Conservation (phyloP, 2,797 vertebrate genomes). For the Odontamblyopus lacepedii region DNA sequence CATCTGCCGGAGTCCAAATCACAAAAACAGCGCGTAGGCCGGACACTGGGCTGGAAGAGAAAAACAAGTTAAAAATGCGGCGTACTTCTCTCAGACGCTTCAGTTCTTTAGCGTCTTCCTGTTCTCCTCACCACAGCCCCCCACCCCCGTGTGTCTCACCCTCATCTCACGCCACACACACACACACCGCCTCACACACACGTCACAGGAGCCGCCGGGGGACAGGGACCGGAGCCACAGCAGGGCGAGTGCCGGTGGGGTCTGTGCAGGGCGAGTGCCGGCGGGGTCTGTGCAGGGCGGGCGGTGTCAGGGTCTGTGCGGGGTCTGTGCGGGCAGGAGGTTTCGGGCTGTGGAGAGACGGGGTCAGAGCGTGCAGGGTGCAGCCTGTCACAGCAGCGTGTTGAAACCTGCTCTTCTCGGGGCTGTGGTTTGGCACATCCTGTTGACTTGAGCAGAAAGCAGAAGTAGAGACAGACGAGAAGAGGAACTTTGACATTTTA, state of each 20-base stretch:
- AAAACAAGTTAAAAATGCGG: constrained; percentile 8
- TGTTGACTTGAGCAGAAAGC: constrained; percentile 79
- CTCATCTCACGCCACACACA: constrained; percentile 35
- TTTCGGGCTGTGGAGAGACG: neutral
- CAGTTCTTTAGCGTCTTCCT: constrained; percentile 69
- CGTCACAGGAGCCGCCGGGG: neutral
- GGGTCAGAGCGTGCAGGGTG: neutral
- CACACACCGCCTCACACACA: neutral
- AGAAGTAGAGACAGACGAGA: constrained; percentile 65
- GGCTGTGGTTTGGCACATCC: constrained; percentile 81
- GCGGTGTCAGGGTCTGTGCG: too few species aligned
- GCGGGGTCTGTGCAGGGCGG: too few species aligned
- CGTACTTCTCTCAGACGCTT: neutral
- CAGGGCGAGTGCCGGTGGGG: too few species aligned
- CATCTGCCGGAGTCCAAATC: constrained; percentile 52
- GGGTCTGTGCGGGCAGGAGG: too few species aligned
- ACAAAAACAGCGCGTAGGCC: constrained; percentile 24
- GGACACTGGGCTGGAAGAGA: constrained; percentile 45
- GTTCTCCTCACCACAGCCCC: constrained; percentile 73
- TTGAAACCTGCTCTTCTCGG: constrained; percentile 74
- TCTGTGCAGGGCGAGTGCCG: too few species aligned
- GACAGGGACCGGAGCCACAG: neutral
- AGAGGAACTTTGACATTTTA: constrained; percentile 10
- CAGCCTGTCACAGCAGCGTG: constrained; percentile 51
- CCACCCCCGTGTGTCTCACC: constrained; percentile 68